Base-by-base conservation (phyloP, 30 jellyfish, hydroid and myxozoan genomes). In the Sanderia malayensis region DNA sequence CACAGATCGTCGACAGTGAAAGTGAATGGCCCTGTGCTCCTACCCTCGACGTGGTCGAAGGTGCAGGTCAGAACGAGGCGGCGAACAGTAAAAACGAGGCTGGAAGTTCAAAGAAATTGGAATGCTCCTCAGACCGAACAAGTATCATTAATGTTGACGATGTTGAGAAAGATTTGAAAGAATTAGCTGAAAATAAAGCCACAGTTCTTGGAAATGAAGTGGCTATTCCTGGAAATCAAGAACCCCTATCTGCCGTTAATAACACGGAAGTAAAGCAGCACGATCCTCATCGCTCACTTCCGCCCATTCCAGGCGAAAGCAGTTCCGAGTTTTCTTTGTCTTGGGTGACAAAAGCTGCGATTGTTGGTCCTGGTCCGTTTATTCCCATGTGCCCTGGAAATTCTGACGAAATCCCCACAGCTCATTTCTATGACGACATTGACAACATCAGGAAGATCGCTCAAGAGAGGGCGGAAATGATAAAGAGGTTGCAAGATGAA, bases 381-480 rank as follows among this genome's bases (percentile, higher is more conserved):
- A 76, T 76, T 23, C 88, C 88, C 2, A 76, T 76, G 88, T 64
- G 88, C 34, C 70, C 59, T 20, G 47, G 27, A 4, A 61, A 61
- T 6, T 68, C 44, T n/a, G 93, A 81, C 61, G 93, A 81, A 34
- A 25, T 81, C 23, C 72, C 74, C n/a, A 46, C 83, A 7, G 31
- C 85, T 41, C 93, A 81, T 70, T 81, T 81, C 68, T 81, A 81
- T 59, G 93, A 81, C 47, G 93, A 81, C 61, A 81, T 81, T 53
- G 93, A 81, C 52, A 66, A 81, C 22, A 70, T 81, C 46, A 19
- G 93, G 24, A 81, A 81, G 61, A 41, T 65, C 19, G 93, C 93
- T 10, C 74, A 69, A 31, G 80, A 81, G 80, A 58, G 88, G 33
- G 88, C 88, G 11, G 30, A 61, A 73, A 76, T 76, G 88, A 76